Evolutionary conservation across 2,888 invertebrate genomes (phyloP).

Genomic region (Tricholauxania praeusta): DNA sequence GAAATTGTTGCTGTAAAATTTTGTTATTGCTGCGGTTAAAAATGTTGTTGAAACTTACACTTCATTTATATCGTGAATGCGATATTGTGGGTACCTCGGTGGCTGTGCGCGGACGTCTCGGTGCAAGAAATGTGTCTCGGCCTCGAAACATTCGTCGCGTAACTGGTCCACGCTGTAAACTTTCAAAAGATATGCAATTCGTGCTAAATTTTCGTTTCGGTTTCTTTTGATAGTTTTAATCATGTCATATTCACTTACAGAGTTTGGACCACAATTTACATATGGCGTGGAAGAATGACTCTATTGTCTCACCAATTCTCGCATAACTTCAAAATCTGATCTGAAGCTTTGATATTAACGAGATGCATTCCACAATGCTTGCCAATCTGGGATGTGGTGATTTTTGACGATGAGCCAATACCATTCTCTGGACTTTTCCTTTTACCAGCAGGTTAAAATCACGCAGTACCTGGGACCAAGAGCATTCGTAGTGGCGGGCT

Average conservation of each 20-base stretch:
- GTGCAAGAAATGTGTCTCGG: slow-evolving; percentile 17
- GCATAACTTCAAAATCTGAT: slow-evolving; percentile 25
- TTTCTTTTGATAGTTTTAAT: slow-evolving; percentile 26
- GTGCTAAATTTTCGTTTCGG: background rate
- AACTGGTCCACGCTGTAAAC: slow-evolving; percentile 22
- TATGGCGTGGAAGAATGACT: slow-evolving; percentile 18
- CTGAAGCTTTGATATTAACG: slow-evolving; percentile 4
- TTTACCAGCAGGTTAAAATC: slow-evolving; percentile 26
- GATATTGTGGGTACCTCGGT: background rate
- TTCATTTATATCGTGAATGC: background rate
- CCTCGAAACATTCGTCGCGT: slow-evolving; percentile 26
- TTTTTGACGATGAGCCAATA: slow-evolving; percentile 22
- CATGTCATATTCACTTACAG: slow-evolving; percentile 13
- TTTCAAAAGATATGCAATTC: slow-evolving; percentile 10
- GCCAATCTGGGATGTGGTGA: background rate
- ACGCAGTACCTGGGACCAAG: slow-evolving; percentile 13
- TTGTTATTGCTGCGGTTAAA: too few relatives aligned
- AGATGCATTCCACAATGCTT: background rate
- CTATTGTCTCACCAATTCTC: slow-evolving; percentile 15
- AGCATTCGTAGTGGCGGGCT: slow-evolving; percentile 2
- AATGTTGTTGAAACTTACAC: too few relatives aligned
- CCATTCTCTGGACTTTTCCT: slow-evolving; percentile 32
- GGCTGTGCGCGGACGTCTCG: background rate
- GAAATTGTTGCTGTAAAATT: too few relatives aligned
- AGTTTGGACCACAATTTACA: background rate